Evolutionary conservation across 2,797 vertebrate genomes (phyloP).

Genomic region (Bradypodion ventrale): DNA sequence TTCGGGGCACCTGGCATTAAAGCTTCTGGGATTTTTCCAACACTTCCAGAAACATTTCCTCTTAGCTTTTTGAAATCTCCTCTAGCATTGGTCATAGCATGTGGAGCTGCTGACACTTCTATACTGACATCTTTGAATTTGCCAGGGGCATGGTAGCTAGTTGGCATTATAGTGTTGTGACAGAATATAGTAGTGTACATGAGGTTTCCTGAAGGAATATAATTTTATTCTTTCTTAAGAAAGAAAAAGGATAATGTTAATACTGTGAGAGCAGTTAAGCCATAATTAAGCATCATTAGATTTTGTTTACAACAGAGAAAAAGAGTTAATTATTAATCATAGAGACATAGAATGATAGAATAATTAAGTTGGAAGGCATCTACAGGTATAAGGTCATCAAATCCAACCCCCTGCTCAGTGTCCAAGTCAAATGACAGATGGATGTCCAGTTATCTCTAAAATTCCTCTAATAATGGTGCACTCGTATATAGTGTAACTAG

Average conservation of each 20-base stretch:
- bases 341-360: no score
- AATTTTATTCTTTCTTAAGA: conserved; percentile 41
- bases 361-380: no score
- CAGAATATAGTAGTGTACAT: not conserved
- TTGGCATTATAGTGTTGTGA: conserved; percentile 24
- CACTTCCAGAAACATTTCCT: conserved; percentile 27
- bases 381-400: no score
- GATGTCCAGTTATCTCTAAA: no score
- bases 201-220: conserved; percentile 38
- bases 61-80: conserved; percentile 40
- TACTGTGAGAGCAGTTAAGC: not conserved
- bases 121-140: conserved; percentile 49
- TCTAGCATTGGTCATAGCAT: conserved; percentile 40
- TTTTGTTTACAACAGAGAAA: not conserved
- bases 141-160: conserved; percentile 48
- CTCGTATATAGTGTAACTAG: no score
- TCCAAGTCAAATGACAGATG: no score
- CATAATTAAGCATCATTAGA: not conserved
- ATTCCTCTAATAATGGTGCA: no score
- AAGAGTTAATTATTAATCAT: not conserved
- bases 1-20: not conserved
- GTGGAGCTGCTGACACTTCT: conserved; percentile 32
- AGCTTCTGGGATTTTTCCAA: not conserved
- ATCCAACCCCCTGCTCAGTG: no score
- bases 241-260: not conserved